phyloP scores from a whole-genome alignment of 1,140 invertebrate genomes.

The Atta texana region DNA sequence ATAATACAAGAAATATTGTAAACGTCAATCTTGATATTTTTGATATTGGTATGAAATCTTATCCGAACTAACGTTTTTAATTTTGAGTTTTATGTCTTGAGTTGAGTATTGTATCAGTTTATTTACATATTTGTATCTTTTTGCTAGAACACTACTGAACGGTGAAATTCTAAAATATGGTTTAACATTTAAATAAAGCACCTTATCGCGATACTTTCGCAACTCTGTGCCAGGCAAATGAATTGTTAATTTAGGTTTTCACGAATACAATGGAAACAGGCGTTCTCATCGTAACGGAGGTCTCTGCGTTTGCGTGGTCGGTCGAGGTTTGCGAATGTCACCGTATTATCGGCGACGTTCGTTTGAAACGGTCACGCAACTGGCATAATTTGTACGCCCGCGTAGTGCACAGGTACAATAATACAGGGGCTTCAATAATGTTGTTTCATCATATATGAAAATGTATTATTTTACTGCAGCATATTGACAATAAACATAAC shows the following conservation, averaged over 20 bases:
- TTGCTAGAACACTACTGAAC: background rate
- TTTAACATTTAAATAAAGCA: constrained; percentile 32
- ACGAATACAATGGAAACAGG: background rate
- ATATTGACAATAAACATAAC: background rate
- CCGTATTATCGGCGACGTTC: constrained; percentile 53
- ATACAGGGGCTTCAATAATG: constrained; percentile 11
- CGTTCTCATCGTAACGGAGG: background rate
- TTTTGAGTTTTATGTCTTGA: background rate
- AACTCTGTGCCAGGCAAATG: constrained; percentile 17
- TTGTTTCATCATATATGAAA: background rate
- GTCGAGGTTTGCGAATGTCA: constrained; percentile 46
- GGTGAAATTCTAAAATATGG: constrained; percentile 11
- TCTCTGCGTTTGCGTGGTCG: constrained; percentile 5
- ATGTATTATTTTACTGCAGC: constrained; percentile 11
- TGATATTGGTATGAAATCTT: background rate
- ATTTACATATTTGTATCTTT: background rate
- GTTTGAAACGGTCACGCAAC: constrained; percentile 42
- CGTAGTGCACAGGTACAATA: background rate
- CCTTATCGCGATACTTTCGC: constrained; percentile 31
- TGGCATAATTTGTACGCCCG: constrained; percentile 6
- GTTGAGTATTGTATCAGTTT: background rate
- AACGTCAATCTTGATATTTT: background rate
- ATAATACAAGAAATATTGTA: no score
- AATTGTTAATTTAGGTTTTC: constrained; percentile 39
- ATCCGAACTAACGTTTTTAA: background rate